phyloP scores from a whole-genome alignment of 1,140 invertebrate genomes.

The Drosophila eugracilis region DNA sequence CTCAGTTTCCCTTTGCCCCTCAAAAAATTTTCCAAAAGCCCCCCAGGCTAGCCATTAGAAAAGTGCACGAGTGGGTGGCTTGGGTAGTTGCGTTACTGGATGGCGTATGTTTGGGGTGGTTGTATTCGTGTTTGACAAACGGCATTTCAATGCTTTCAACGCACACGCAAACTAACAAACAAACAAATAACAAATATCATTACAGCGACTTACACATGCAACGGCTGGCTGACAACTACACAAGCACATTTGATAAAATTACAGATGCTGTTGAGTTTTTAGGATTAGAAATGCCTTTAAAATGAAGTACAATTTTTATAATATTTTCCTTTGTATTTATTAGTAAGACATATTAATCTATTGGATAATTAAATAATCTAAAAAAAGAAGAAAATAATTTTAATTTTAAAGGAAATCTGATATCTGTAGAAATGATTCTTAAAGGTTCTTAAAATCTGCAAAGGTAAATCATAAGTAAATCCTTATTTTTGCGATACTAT shows the following conservation, averaged over 20 bases:
- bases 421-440: too few relatives aligned
- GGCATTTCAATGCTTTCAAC: constrained; percentile 78
- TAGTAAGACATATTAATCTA: too few relatives aligned
- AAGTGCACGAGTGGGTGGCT: constrained; percentile 60
- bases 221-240: constrained; percentile 68
- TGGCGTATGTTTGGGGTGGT: neutral
- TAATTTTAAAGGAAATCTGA: too few relatives aligned
- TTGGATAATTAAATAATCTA: too few relatives aligned
- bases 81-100: too few relatives aligned
- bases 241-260: constrained; percentile 23
- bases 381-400: too few relatives aligned
- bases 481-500: neutral
- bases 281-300: neutral
- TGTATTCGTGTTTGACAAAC: constrained; percentile 62
- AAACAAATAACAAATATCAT: constrained; percentile 74
- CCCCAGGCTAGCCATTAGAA: constrained; percentile 66
- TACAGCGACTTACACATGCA: constrained; percentile 80
- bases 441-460: too few relatives aligned
- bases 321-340: too few relatives aligned
- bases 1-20: neutral
- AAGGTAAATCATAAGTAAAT: too few relatives aligned
- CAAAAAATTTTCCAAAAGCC: neutral
- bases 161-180: constrained; percentile 65
- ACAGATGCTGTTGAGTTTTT: neutral
- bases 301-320: neutral